Percentiles rank a stretch among this genome's conserved stretches.
These are phyloP conservation scores for Meloidogyne exigua DNA, from an alignment of 1,140 invertebrate genomes.

Conservation along the genomic window DNA sequence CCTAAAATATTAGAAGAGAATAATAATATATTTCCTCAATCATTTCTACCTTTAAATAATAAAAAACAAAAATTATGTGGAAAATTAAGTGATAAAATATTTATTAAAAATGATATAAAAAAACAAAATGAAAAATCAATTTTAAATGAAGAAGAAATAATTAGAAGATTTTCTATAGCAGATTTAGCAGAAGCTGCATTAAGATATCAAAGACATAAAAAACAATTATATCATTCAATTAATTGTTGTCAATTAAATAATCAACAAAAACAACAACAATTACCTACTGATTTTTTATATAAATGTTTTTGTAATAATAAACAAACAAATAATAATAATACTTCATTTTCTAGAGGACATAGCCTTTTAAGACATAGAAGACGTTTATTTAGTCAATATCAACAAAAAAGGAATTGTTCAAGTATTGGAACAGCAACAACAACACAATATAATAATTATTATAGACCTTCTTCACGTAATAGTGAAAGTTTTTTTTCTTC, in stretches of 20 bases:
- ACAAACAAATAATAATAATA: neutral
- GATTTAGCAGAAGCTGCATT: slow-evolving; percentile 24
- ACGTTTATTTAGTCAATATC: neutral
- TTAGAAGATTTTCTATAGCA: slow-evolving; percentile 10
- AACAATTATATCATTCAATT: neutral
- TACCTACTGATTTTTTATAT: neutral
- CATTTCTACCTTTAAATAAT: too few species aligned
- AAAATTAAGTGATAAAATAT: neutral
- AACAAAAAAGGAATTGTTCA: slow-evolving; percentile 5
- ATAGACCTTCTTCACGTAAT: neutral
- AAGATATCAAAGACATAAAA: slow-evolving; percentile 10
- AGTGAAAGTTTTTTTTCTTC: slow-evolving; percentile 7
- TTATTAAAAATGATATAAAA: neutral
- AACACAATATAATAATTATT: too few species aligned
- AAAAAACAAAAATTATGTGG: neutral
- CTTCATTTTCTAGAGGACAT: neutral
- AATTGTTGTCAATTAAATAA: neutral
- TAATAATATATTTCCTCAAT: neutral
- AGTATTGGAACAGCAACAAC: neutral
- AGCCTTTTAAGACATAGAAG: slow-evolving; percentile 1
- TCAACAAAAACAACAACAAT: neutral
- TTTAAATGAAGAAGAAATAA: neutral
- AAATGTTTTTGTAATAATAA: neutral
- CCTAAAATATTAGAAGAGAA: neutral
- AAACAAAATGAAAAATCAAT: too few species aligned